Base-by-base conservation (phyloP, 2,113 vertebrate species). In the Chelonoidis abingdonii region DNA sequence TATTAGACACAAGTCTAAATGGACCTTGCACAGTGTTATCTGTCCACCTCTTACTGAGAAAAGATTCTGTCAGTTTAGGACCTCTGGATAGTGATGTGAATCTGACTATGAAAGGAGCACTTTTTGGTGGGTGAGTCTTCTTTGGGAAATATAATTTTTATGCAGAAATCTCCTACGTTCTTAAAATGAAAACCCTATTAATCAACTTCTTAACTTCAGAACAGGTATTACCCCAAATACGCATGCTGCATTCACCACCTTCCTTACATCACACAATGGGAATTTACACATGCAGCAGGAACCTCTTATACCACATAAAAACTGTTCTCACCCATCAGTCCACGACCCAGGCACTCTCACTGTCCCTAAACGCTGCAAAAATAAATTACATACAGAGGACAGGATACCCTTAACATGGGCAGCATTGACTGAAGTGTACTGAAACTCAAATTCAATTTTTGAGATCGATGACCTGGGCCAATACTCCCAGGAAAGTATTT, bases 361-460 rank as follows among this genome's bases (percentile, higher is more conserved):
- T 44, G 62, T 57, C 85, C 78, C 82, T 72, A 86, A 79, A 19
- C 75, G 83, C 90, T 56, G 79, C 83, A 86, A 87, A 93, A 53
- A 57, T 10, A 47, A 88, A 81, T 59, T 89, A 84, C 38, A 52
- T 27, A n/a, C 13, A 54, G 75, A 95, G 41, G 54, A 87, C 65
- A 2, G 0, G 31, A 91, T 69, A 88, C n/a, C 53, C 80, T 97
- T 93, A 4, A 88, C 47, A 76, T 93, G 83, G 14, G 50, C 49
- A 87, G 7, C 83, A 93, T 65, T 80, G 86, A 91, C 83, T 85
- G 54, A 90, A 84, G 65, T 89, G 41, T 24, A 80, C 47, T 96
- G 83, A 94, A 97, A 95, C 65, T 86, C 84, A 65, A 95, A 89
- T 93, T 84, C 50, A 52, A 0, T 24, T 57, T 88, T 95, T 65